Percentiles rank a stretch among this genome's conserved stretches.
Conservation (phyloP, 2,113 vertebrate species). For the Baryphthengus martii region DNA sequence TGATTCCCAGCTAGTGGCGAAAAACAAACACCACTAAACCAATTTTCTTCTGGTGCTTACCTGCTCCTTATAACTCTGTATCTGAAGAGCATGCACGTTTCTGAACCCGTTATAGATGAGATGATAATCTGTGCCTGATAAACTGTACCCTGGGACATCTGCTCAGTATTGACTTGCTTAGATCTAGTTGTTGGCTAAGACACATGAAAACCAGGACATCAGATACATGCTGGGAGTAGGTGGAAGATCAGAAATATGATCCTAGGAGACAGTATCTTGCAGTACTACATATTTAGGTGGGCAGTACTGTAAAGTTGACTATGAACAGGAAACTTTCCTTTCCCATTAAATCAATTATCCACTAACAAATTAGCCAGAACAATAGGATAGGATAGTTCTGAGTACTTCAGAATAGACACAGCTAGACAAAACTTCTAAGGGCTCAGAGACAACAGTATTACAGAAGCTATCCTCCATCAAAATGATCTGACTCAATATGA, state of each 20-base stretch:
- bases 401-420: not conserved
- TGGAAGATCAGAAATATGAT: constrained; percentile 47
- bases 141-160: not conserved
- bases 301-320: not conserved
- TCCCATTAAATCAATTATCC: not conserved
- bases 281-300: not conserved
- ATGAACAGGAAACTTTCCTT: not conserved
- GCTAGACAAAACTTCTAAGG: not conserved
- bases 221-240: constrained; percentile 6
- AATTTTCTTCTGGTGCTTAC: not conserved
- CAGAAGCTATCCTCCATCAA: not conserved
- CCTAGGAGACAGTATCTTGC: not conserved
- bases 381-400: not conserved
- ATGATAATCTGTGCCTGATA: not conserved
- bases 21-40: not conserved
- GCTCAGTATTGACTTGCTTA: constrained; percentile 29
- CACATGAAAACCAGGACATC: constrained; percentile 12
- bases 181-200: not conserved
- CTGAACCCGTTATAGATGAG: not conserved
- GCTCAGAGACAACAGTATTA: not conserved
- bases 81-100: not conserved
- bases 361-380: not conserved
- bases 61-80: not conserved
- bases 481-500: not conserved
- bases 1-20: not conserved